Base-by-base conservation (phyloP, 2,888 invertebrate genomes). In the Ctena decussata region DNA sequence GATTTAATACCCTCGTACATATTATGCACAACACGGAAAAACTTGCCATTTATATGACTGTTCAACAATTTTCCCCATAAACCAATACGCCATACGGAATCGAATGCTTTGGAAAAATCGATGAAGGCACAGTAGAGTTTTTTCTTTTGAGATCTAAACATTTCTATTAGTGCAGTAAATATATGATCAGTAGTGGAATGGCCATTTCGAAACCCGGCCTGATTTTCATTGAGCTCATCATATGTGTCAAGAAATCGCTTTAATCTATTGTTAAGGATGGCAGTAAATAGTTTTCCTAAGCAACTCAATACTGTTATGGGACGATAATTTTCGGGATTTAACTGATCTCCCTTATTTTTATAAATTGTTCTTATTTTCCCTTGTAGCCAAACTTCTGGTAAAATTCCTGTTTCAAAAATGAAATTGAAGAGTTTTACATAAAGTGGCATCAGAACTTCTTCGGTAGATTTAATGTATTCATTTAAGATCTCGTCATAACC, bases 1-100 rank as follows among this genome's bases (percentile, higher is more conserved):
- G 84, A 80, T 49, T 84, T 80, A 6, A 84, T 84, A 15, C 70
- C 39, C 41, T 76, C 11, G 27, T 84, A 84, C 80, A 84, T 80
- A 32, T 80, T 77, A 32, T 69, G 32, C 21, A 84, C 75, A n/a
- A 84, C 39, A n/a, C 46, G 27, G 41, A 80, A 84, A 53, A 77
- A 60, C 30, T 84, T 84, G 24, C 84, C n/a, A 76, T 72, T 80
- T 32, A 84, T 74, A 69, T 24, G 24, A 21, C 21, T 65, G 18
- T 24, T 30, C 0, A 84, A 35, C 35, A 80, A 39, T 27, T 77
- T 84, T 8, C 41, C 44, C 84, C 80, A 80, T 37, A 84, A 32
- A 35, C 80, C 79, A n/a, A 65, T 46, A 35, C 80, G 27, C 80
- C 80, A 76, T 12, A 84, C 70, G 24, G 57, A 60, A 44, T 80